Evolutionary conservation across 2,888 invertebrate species (phyloP), one percentile per base, ranked within the genome.

Genomic region (Coleophora flavipennella): DNA sequence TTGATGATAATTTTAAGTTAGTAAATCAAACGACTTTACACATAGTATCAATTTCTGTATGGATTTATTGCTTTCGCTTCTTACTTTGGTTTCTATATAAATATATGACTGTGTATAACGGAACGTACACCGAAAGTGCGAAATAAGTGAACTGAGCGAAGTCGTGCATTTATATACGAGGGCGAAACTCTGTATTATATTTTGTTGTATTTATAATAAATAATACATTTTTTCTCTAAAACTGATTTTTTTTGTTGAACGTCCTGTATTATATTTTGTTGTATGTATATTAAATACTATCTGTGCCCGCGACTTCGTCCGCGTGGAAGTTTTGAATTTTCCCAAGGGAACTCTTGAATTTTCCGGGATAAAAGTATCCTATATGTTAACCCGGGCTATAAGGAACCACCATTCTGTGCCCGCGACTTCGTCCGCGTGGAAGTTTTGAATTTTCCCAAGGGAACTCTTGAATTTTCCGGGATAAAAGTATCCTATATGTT

Each of bases 141-240:
- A 31, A 52, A 55, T 50, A 49, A 57, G 48, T 53, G 56, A 48
- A 54, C 20, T 20, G 20, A 20, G 20, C 20, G 20, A 20, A 20
- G 20, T 20, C 45, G 51, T 61, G 74, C 70, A 75, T 73, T 75
- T 73, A 72, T 73, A 72, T 58, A 38, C 49, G 50, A 56, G 20
- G 58, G 56, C 45, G 51, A 58, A n/a, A 63, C 54, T 63, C 56
- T 72, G 67, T 73, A 69, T 62, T 59, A 69, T 71, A 67, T 74
- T 75, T 76, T 75, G 70, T 76, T 76, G 67, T 75, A 73, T 68
- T 27, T 35, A 35, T 11, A 72, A 75, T 69, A 76, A 20, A 67
- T 62, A 61, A 71, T 62, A 20, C 20, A 67, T 74, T 77, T 69
- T 68, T 74, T 73, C 59, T 55, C 55, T 53, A 57, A 50, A 3